Conservation (phyloP, 2,113 vertebrate genomes). For the Procavia capensis region DNA sequence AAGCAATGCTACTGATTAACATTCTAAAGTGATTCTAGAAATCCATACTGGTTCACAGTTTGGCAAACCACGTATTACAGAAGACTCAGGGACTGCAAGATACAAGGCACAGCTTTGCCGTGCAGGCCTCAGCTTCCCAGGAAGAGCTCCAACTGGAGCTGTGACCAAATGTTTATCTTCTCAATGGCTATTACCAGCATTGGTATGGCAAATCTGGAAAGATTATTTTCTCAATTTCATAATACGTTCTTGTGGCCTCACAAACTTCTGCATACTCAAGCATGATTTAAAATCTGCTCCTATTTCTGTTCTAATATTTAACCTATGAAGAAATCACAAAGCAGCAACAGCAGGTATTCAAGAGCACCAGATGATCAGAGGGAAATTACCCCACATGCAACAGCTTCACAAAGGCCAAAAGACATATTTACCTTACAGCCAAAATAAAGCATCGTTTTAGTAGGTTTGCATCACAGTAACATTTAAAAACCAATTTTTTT, state of each 20-base stretch:
- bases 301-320: slow-evolving; percentile 85
- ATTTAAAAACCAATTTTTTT: slow-evolving; percentile 87
- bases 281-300: slow-evolving; percentile 82
- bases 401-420: slow-evolving; percentile 91
- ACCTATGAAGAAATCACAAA: slow-evolving; percentile 92
- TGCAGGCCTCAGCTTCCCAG: slow-evolving; percentile 43
- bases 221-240: slow-evolving; percentile 85
- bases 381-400: slow-evolving; percentile 92
- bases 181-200: slow-evolving; percentile 53
- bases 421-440: slow-evolving; percentile 91
- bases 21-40: slow-evolving; percentile 45
- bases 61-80: slow-evolving; percentile 15
- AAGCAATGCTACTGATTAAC: neutral
- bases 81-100: slow-evolving; percentile 10
- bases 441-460: slow-evolving; percentile 89
- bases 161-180: neutral
- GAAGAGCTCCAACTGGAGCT: slow-evolving; percentile 18
- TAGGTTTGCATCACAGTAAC: slow-evolving; percentile 88
- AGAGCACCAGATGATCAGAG: slow-evolving; percentile 92
- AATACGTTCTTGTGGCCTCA: slow-evolving; percentile 92
- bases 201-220: slow-evolving; percentile 86
- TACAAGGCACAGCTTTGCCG: slow-evolving; percentile 31
- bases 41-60: slow-evolving; percentile 36
- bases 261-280: slow-evolving; percentile 88
- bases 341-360: slow-evolving; percentile 92